These are phyloP conservation scores for Clarias fuscus DNA, from an alignment of 2,797 vertebrate genomes.

Conservation along the genomic window DNA sequence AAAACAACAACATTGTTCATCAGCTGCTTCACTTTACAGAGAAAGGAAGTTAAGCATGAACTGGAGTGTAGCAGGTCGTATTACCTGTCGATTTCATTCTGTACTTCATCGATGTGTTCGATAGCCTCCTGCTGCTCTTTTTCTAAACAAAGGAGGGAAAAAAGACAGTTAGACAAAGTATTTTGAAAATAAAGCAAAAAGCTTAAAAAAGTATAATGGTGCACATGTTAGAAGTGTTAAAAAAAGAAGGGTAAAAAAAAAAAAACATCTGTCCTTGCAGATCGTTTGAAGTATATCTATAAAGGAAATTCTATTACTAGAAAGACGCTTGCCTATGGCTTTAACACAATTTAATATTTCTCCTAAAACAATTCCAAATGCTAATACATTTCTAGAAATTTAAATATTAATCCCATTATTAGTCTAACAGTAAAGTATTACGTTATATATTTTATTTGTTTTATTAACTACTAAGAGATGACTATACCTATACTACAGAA, in stretches of 20 bases:
- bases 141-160: constrained; percentile 70
- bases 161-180: too few species aligned
- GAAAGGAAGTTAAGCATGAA: background rate
- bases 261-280: background rate
- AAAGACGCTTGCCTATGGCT: background rate
- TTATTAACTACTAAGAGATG: background rate
- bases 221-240: background rate
- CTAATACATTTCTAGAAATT: background rate
- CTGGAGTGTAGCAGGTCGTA: background rate
- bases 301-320: too few species aligned
- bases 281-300: background rate
- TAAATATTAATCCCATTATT: background rate
- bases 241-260: background rate
- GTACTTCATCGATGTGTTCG: constrained; percentile 99
- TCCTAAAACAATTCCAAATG: background rate
- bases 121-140: constrained; percentile 99
- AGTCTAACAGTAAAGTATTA: too few species aligned
- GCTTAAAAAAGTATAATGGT: background rate
- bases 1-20: background rate
- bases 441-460: too few species aligned
- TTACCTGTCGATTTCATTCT: constrained; percentile 99
- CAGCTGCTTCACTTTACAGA: background rate
- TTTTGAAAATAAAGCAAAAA: background rate
- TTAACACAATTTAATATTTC: background rate
- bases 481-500: background rate